These are phyloP conservation scores for Dreissena rostriformis DNA, from an alignment of 1,140 invertebrate species.

Conservation along the genomic window DNA sequence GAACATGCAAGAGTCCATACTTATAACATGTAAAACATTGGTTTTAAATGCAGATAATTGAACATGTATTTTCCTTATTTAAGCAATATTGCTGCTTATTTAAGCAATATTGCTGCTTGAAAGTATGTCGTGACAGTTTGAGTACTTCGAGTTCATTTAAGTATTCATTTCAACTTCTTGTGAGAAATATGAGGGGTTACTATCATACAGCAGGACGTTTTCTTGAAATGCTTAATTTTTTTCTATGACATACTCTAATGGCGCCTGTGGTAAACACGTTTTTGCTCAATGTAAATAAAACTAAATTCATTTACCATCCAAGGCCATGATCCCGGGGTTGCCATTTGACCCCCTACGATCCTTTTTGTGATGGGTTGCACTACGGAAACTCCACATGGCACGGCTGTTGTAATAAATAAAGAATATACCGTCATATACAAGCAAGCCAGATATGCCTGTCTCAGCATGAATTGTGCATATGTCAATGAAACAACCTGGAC, in stretches of 20 bases:
- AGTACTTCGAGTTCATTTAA: no score
- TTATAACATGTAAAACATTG: not conserved
- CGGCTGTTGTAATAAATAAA: not conserved
- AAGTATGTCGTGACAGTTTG: no score
- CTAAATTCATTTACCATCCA: constrained; percentile 35
- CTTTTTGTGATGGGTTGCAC: constrained; percentile 31
- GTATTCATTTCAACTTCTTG: not conserved
- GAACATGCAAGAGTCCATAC: not conserved
- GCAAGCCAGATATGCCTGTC: no score
- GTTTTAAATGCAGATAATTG: no score
- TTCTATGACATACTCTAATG: not conserved
- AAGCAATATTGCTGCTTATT: no score
- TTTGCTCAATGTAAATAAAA: not conserved
- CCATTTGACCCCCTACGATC: constrained; percentile 35
- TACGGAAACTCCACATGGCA: constrained; percentile 33
- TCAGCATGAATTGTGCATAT: no score
- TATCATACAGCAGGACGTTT: not conserved
- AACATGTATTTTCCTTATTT: no score
- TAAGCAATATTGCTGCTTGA: no score
- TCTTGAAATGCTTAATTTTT: no score
- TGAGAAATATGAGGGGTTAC: not conserved
- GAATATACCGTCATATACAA: no score
- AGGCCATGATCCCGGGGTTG: constrained; percentile 26
- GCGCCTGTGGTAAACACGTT: not conserved
- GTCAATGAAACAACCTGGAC: no score